These are phyloP conservation scores for Stenodera caucasica DNA, from an alignment of 2,888 invertebrate species.

Conservation along the genomic window DNA sequence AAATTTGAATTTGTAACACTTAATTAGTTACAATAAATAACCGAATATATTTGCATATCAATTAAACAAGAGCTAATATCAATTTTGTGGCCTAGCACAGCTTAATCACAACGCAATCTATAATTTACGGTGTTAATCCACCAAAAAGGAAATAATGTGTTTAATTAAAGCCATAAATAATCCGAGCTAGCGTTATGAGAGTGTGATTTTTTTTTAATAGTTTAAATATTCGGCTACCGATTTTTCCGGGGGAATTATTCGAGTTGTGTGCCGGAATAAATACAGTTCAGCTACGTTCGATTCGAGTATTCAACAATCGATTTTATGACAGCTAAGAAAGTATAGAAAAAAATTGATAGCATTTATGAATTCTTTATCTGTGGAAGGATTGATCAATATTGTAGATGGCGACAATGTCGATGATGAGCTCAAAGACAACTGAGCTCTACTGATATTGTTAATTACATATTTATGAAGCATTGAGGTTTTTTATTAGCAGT, in stretches of 20 bases:
- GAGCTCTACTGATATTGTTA: not conserved
- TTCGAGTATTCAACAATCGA: no score
- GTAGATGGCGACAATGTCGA: no score
- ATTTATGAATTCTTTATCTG: no score
- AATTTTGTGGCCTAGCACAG: not conserved
- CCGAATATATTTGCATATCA: not conserved
- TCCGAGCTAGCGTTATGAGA: not conserved
- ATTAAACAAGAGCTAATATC: not conserved
- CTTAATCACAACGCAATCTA: not conserved
- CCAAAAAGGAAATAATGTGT: not conserved
- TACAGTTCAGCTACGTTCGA: no score
- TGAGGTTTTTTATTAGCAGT: not conserved
- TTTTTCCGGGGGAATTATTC: no score
- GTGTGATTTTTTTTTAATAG: not conserved
- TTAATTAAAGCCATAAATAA: conserved; percentile 2
- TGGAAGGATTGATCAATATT: no score
- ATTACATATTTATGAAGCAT: not conserved
- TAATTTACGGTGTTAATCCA: not conserved
- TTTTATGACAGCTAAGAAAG: no score
- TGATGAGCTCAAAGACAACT: no score
- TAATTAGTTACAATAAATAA: no score
- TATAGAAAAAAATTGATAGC: no score
- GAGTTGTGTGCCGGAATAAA: no score
- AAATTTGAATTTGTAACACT: no score
- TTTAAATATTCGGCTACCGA: not conserved